Conservation (phyloP, 2,113 vertebrate genomes). For the Poicephalus meyeri region DNA sequence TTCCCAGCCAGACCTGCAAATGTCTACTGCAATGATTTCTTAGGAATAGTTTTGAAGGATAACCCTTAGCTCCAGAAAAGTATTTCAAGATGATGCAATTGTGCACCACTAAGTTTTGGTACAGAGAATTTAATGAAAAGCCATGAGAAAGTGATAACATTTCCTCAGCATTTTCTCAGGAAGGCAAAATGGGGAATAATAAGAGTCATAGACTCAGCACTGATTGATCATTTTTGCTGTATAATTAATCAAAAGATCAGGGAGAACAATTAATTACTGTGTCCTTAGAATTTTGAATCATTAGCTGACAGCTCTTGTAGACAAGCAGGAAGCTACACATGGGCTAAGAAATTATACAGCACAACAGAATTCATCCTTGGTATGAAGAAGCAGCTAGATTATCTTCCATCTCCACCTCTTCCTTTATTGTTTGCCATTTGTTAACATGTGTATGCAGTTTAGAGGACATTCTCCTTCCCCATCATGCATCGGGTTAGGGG, state of each 20-base stretch:
- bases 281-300: not conserved
- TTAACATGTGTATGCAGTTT: not conserved
- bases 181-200: not conserved
- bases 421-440: not conserved
- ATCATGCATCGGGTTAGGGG: not conserved
- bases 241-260: not conserved
- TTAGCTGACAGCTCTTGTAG: not conserved
- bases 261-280: not conserved
- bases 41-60: constrained; percentile 11
- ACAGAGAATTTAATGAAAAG: not conserved
- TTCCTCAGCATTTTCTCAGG: not conserved
- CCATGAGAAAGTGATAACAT: not conserved
- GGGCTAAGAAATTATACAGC: not conserved
- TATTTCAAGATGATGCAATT: constrained; percentile 19
- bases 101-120: not conserved
- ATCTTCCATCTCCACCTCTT: not conserved
- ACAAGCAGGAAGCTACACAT: not conserved
- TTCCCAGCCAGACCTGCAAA: not conserved
- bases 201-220: not conserved
- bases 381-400: not conserved
- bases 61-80: constrained; percentile 3
- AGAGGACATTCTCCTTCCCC: not conserved
- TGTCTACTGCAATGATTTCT: not conserved
- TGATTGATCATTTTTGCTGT: not conserved
- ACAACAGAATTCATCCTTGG: not conserved